phyloP scores from a whole-genome alignment of 2,888 invertebrate genomes.

The Drosophila atripex region DNA sequence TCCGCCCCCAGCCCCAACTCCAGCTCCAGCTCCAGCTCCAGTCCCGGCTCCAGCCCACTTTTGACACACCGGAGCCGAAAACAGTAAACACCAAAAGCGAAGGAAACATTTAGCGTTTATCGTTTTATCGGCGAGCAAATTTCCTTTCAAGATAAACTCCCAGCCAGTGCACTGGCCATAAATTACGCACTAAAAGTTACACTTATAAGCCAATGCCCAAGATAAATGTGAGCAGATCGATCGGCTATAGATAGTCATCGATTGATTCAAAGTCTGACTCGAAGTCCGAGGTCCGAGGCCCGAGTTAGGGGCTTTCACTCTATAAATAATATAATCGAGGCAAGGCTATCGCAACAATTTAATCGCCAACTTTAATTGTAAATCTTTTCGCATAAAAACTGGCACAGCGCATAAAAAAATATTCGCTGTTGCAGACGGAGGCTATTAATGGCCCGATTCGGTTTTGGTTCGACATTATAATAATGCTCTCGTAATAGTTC shows the following conservation, averaged over 20 bases:
- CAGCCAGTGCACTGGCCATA: constrained; percentile 70
- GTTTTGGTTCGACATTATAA: constrained; percentile 60
- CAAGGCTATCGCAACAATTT: constrained; percentile 73
- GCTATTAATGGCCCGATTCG: constrained; percentile 61
- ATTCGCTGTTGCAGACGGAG: constrained; percentile 4
- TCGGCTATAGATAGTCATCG: constrained; percentile 64
- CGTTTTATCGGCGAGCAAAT: constrained; percentile 66
- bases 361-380: constrained; percentile 77
- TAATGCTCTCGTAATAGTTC: constrained; percentile 68
- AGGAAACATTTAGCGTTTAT: constrained; percentile 55
- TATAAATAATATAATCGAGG: constrained; percentile 73
- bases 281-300: not conserved
- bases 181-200: constrained; percentile 72
- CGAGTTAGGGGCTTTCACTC: constrained; percentile 65
- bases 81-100: constrained; percentile 22
- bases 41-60: constrained; percentile 47
- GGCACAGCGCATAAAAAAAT: constrained; percentile 20
- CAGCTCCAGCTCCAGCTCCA: too few relatives aligned
- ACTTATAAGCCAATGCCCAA: constrained; percentile 61
- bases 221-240: constrained; percentile 56
- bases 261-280: constrained; percentile 7
- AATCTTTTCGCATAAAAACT: constrained; percentile 59
- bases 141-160: constrained; percentile 78
- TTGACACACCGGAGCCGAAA: constrained; percentile 37
- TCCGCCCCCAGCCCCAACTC: not conserved